phyloP scores from a whole-genome alignment of 2,888 invertebrate genomes.

The Ichneumoninae sp. region DNA sequence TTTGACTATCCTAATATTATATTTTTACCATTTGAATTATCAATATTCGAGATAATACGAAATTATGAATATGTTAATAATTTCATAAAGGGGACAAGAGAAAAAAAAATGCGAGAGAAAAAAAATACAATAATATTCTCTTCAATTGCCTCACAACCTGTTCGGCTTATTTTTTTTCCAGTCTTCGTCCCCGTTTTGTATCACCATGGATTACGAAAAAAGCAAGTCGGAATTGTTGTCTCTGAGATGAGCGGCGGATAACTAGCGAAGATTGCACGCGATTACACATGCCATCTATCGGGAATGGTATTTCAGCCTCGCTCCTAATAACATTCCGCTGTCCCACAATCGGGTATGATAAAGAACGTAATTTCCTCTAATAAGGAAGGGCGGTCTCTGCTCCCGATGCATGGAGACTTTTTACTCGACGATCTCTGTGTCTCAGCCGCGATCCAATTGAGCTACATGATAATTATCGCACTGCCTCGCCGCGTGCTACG shows the following conservation, averaged over 20 bases:
- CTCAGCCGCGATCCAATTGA: constrained; percentile 59
- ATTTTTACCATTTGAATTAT: neutral
- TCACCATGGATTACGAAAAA: constrained; percentile 15
- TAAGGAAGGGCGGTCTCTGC: constrained; percentile 54
- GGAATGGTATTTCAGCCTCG: constrained; percentile 20
- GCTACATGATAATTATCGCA: constrained; percentile 65
- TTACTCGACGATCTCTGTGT: constrained; percentile 30
- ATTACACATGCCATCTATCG: constrained; percentile 35
- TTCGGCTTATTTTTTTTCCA: neutral
- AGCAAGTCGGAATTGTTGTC: constrained; percentile 33
- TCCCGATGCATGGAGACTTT: constrained; percentile 28
- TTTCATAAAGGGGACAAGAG: neutral
- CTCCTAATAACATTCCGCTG: constrained; percentile 44
- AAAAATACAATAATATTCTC: neutral
- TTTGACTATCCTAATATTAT: neutral
- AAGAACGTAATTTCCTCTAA: constrained; percentile 56
- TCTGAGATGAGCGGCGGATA: constrained; percentile 41
- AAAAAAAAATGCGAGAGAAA: neutral
- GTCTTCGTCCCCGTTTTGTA: neutral
- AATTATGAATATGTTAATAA: neutral
- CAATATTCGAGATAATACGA: neutral
- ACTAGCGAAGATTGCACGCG: constrained; percentile 37
- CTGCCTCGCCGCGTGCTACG: constrained; percentile 41
- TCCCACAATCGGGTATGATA: constrained; percentile 3
- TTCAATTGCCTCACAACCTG: neutral